A percentile compares a stretch with the other conserved stretches of the same genome.
Conservation (phyloP, 2,113 vertebrate genomes). For the Lipotes vexillifer region DNA sequence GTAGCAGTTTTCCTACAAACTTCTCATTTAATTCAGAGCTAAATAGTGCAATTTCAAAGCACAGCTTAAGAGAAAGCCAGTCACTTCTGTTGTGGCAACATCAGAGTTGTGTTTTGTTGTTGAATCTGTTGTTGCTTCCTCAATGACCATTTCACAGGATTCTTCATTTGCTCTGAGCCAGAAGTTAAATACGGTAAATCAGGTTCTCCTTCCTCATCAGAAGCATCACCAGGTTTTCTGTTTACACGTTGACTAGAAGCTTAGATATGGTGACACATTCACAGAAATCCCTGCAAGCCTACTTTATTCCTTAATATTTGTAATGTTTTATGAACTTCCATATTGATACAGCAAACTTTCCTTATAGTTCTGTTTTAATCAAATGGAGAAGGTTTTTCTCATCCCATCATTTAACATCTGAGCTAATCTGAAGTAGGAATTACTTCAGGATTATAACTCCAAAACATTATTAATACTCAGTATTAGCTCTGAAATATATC, state of each 20-base stretch:
- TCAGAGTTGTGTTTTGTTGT: constrained; percentile 79
- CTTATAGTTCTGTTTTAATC: constrained; percentile 88
- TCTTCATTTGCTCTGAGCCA: constrained; percentile 89
- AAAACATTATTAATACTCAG: constrained; percentile 89
- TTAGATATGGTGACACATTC: constrained; percentile 90
- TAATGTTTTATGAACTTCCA: constrained; percentile 87
- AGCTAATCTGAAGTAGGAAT: constrained; percentile 90
- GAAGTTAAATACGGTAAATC: constrained; percentile 78
- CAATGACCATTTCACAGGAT: constrained; percentile 90
- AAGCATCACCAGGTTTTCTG: constrained; percentile 84
- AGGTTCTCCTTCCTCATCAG: constrained; percentile 87
- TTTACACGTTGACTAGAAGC: constrained; percentile 80
- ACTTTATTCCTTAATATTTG: constrained; percentile 84
- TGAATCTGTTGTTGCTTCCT: constrained; percentile 82
- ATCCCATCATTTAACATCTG: constrained; percentile 90
- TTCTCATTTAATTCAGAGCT: constrained; percentile 89
- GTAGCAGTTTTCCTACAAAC: constrained; percentile 89
- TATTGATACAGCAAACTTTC: constrained; percentile 89
- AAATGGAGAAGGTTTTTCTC: constrained; percentile 90
- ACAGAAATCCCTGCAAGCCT: constrained; percentile 88
- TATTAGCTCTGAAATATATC: constrained; percentile 90
- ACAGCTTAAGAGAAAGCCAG: constrained; percentile 90
- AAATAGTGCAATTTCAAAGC: constrained; percentile 92
- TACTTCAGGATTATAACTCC: constrained; percentile 91
- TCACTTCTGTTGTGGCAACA: constrained; percentile 82